These are phyloP conservation scores for Drosophila arizonae DNA, from an alignment of 1,140 invertebrate genomes.

Conservation along the genomic window DNA sequence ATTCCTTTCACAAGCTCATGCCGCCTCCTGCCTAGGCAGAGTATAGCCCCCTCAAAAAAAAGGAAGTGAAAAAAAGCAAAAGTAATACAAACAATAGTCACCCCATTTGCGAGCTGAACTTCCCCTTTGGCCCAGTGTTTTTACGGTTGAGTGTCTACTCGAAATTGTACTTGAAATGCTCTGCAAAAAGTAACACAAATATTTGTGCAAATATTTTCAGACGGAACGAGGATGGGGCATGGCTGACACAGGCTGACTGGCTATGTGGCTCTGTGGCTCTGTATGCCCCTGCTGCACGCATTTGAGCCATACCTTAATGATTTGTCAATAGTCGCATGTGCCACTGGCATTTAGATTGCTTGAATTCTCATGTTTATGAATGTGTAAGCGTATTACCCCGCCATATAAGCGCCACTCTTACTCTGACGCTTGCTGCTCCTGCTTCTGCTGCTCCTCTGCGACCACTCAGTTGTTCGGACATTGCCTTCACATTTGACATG, in stretches of 20 bases:
- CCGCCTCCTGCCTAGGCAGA: no score
- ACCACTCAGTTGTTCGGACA: slow-evolving; percentile 31
- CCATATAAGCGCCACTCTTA: not conserved
- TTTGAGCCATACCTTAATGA: slow-evolving; percentile 50
- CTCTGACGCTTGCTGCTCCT: not conserved
- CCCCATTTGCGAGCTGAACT: not conserved
- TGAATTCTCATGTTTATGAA: slow-evolving; percentile 47
- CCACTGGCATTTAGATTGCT: slow-evolving; percentile 44
- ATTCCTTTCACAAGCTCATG: no score
- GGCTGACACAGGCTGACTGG: no score
- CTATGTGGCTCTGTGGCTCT: no score
- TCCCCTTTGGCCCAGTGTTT: slow-evolving; percentile 12
- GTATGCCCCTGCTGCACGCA: not conserved
- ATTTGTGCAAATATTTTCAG: slow-evolving; percentile 44
- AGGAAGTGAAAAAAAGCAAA: not conserved
- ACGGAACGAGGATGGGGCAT: slow-evolving; percentile 1
- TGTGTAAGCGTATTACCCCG: slow-evolving; percentile 45
- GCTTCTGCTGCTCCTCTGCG: not conserved
- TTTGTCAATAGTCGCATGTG: slow-evolving; percentile 60
- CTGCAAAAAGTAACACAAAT: slow-evolving; percentile 48
- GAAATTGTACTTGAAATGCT: slow-evolving; percentile 43
- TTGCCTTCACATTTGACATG: slow-evolving; percentile 24
- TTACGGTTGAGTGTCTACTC: slow-evolving; percentile 22
- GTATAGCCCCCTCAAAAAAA: no score
- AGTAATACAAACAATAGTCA: slow-evolving; percentile 55